Base-by-base conservation (phyloP, 2,797 vertebrate genomes). In the Parotocinclus haroldoi region DNA sequence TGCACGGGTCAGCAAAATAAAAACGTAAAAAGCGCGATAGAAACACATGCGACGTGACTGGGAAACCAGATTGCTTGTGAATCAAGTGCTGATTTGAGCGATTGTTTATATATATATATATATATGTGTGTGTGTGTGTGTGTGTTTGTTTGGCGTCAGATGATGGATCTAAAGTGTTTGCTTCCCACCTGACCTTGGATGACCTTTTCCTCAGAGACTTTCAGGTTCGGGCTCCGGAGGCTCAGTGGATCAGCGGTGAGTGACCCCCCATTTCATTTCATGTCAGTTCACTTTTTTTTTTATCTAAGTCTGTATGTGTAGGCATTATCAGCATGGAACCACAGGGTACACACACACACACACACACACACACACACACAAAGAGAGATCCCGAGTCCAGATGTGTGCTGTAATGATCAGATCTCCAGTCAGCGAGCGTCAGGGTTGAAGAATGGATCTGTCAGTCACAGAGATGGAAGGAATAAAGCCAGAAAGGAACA, bases 171-270 rank as follows among this genome's bases (percentile, higher is more conserved):
- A 85, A 83, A 72, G 46, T 9, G 13, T 56, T 56, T 9, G 79
- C 81, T 40, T 81, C 86, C 9, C 76, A 76, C 51, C 37, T 91
- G 80, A 87, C 82, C 3, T 48, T 91, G 72, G 86, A 90, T 16
- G 86, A 91, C 77, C 81, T 91, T 51, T 87, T 88, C 38, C 73
- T 83, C 17, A 82, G 74, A 71, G 55, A 77, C 66, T 88, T 87
- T 68, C 81, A 86, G 59, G 77, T 88, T 45, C 84, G 86, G 2
- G 80, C 88, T 57, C 83, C 85, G 1, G 81, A 84, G 4, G 85
- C 83, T 6, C 87, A 82, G 68, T 91, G 88, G 88, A 82, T 89
- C 64, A 86, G 60, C 49, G 83, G 89, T 90, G 63, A 69, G 87
- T 80, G 54, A 69, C 63, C 70, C n/a, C 61, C 64, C 37, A 59